phyloP scores from a whole-genome alignment of 1,140 invertebrate species.

The Goniozus legneri region DNA sequence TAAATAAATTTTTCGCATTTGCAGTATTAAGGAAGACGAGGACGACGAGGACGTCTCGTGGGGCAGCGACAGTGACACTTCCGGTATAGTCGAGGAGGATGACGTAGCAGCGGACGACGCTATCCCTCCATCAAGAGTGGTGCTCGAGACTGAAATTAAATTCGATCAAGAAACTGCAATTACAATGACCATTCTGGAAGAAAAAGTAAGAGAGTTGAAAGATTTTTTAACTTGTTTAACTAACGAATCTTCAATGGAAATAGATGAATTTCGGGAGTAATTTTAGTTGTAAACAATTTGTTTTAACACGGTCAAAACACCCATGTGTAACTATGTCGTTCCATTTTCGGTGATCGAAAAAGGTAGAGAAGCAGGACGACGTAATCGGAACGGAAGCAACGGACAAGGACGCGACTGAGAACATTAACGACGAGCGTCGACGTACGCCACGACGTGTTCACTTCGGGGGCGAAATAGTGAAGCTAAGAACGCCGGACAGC shows the following conservation, averaged over 20 bases:
- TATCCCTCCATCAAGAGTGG: slow-evolving; percentile 55
- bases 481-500: slow-evolving; percentile 78
- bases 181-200: slow-evolving; percentile 76
- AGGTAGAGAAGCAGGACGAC: too few relatives aligned
- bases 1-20: not conserved
- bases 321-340: too few relatives aligned
- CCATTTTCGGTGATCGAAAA: too few relatives aligned
- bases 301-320: too few relatives aligned
- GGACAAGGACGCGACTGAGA: too few relatives aligned
- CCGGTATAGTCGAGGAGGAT: slow-evolving; percentile 26
- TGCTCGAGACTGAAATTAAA: slow-evolving; percentile 77
- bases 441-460: slow-evolving; percentile 59
- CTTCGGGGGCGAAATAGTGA: slow-evolving; percentile 79
- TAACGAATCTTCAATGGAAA: too few relatives aligned
- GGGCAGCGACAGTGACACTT: slow-evolving; percentile 33
- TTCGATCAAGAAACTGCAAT: slow-evolving; percentile 72
- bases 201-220: slow-evolving; percentile 54
- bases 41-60: too few relatives aligned
- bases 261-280: too few relatives aligned
- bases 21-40: slow-evolving; percentile 4
- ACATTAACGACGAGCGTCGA: too few relatives aligned
- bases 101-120: slow-evolving; percentile 14
- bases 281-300: too few relatives aligned
- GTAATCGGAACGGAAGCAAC: too few relatives aligned
- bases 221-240: too few relatives aligned